These are phyloP conservation scores for Aplidium turbinatum DNA, from an alignment of 23 tunicate species.

Conservation along the genomic window DNA sequence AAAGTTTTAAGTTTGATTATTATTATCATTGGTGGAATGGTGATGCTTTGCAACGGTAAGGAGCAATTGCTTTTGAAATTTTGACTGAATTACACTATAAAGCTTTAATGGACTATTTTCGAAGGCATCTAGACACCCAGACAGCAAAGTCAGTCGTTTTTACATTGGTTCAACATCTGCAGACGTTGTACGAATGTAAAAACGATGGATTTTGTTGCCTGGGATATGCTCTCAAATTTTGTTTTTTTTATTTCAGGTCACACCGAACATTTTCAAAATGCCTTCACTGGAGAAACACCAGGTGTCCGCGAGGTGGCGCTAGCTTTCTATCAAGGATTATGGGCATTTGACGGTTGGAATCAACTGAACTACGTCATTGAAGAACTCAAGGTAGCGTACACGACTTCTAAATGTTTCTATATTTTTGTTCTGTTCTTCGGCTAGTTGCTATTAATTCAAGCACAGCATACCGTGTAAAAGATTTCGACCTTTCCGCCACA, in stretches of 20 bases:
- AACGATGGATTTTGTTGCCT: neutral
- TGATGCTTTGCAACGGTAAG: constrained; percentile 71
- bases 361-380: constrained; percentile 70
- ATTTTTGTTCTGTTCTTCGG: too few relatives aligned
- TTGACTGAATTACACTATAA: too few relatives aligned
- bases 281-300: constrained; percentile 36
- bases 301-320: constrained; percentile 55
- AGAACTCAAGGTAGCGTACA: constrained; percentile 68
- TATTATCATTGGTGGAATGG: constrained; percentile 87
- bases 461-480: too few relatives aligned
- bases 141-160: too few relatives aligned
- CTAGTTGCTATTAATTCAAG: too few relatives aligned
- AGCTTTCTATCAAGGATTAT: constrained; percentile 73
- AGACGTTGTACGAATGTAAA: neutral
- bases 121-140: too few relatives aligned
- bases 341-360: constrained; percentile 87
- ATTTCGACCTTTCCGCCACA: too few relatives aligned
- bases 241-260: constrained; percentile 27
- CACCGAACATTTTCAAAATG: constrained; percentile 54
- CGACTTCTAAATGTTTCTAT: too few relatives aligned
- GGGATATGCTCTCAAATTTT: neutral
- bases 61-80: neutral
- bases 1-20: constrained; percentile 84
- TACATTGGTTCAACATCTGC: neutral
- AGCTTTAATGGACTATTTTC: too few relatives aligned